Conservation (phyloP, 2,888 invertebrate genomes). For the Buathra laborator region DNA sequence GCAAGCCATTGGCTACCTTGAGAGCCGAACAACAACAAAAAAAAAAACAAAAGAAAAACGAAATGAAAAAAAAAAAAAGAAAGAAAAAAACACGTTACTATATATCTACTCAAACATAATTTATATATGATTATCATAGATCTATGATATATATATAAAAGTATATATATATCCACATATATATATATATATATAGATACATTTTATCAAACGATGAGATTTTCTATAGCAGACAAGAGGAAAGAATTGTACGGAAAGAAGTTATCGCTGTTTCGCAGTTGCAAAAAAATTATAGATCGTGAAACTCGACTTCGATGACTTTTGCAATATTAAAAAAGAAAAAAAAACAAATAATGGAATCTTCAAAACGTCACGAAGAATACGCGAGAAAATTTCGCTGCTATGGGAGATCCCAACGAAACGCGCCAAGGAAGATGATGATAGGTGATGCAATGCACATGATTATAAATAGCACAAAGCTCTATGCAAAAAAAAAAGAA, state of each 20-base stretch:
- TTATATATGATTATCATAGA: slow-evolving; percentile 75
- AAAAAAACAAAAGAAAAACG: slow-evolving; percentile 21
- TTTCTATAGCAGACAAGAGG: slow-evolving; percentile 68
- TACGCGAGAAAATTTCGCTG: slow-evolving; percentile 60
- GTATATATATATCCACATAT: slow-evolving; percentile 68
- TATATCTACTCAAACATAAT: slow-evolving; percentile 81
- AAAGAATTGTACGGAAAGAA: background rate
- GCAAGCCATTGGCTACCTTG: slow-evolving; percentile 71
- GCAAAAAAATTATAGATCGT: background rate
- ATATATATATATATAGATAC: slow-evolving; percentile 62
- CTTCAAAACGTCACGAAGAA: slow-evolving; percentile 7
- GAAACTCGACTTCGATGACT: background rate
- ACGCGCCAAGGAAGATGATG: slow-evolving; percentile 78
- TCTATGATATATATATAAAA: slow-evolving; percentile 68
- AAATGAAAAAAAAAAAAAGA: slow-evolving; percentile 27
- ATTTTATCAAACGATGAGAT: slow-evolving; percentile 69
- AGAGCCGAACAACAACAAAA: slow-evolving; percentile 47
- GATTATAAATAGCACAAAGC: slow-evolving; percentile 85
- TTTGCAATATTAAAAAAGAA: background rate
- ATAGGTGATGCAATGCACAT: slow-evolving; percentile 82
- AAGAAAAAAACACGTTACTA: slow-evolving; percentile 75
- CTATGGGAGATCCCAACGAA: slow-evolving; percentile 78
- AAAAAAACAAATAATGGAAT: background rate
- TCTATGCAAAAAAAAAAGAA: slow-evolving; percentile 72
- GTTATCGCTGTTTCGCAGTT: slow-evolving; percentile 5